phyloP scores from a whole-genome alignment of 1,140 invertebrate species.

The Atopsyche davidsoni region DNA sequence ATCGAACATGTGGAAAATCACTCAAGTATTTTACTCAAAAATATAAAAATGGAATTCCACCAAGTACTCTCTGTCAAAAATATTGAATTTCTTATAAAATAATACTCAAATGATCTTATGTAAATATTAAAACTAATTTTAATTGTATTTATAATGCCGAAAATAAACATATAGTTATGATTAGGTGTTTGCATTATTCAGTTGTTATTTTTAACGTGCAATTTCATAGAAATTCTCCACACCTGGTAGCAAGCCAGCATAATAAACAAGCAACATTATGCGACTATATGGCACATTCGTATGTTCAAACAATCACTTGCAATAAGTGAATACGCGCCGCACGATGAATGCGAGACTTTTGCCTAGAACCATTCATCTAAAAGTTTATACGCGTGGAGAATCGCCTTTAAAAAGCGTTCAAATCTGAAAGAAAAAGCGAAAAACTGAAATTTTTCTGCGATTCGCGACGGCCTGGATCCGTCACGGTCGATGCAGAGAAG shows the following conservation, averaged over 20 bases:
- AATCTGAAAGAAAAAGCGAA: conserved; percentile 31
- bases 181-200: no score
- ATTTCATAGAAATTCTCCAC: conserved; percentile 28
- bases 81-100: no score
- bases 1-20: no score
- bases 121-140: no score
- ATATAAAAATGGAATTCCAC: no score
- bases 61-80: no score
- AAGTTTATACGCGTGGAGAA: conserved; percentile 29
- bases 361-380: conserved; percentile 23
- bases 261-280: conserved; percentile 7
- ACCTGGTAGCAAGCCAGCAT: conserved; percentile 22
- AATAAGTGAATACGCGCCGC: conserved; percentile 4
- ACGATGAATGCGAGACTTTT: conserved; percentile 5
- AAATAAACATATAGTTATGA: no score
- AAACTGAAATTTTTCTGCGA: conserved; percentile 31
- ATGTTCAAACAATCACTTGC: conserved; percentile 18
- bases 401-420: conserved; percentile 30
- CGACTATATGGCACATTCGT: conserved; percentile 9
- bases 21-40: no score
- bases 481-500: conserved; percentile 23
- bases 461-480: conserved; percentile 26
- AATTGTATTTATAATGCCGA: no score
- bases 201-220: no score
- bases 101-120: no score